These are phyloP conservation scores for Mythimna pallens DNA, from an alignment of 2,888 invertebrate species.

Conservation along the genomic window DNA sequence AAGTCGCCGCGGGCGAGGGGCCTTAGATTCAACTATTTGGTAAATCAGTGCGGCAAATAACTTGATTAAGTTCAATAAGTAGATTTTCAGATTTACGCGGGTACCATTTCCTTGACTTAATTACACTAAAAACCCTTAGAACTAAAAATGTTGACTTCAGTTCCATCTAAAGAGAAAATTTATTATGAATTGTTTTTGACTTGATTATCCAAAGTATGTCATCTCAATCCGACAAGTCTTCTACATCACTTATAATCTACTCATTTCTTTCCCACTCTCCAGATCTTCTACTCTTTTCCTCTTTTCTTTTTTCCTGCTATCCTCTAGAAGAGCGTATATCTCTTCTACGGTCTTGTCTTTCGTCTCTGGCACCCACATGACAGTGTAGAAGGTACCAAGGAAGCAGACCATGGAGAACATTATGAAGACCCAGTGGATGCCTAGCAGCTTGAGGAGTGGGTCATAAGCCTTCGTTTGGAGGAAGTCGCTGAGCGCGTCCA, in stretches of 20 bases:
- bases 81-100: too few relatives aligned
- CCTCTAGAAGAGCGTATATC: slow-evolving; percentile 83
- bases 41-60: too few relatives aligned
- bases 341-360: slow-evolving; percentile 84
- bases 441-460: slow-evolving; percentile 83
- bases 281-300: slow-evolving; percentile 78
- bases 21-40: too few relatives aligned
- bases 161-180: too few relatives aligned
- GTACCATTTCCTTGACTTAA: too few relatives aligned
- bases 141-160: too few relatives aligned
- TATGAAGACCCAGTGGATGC: slow-evolving; percentile 88
- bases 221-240: slow-evolving; percentile 47
- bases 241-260: slow-evolving; percentile 77
- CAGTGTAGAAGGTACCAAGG: slow-evolving; percentile 84
- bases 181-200: too few relatives aligned
- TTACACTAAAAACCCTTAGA: too few relatives aligned
- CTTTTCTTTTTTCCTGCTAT: slow-evolving; percentile 82
- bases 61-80: too few relatives aligned
- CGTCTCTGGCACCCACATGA: slow-evolving; percentile 87
- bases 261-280: slow-evolving; percentile 79
- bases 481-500: slow-evolving; percentile 86
- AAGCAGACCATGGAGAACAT: slow-evolving; percentile 86
- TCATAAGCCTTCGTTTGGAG: slow-evolving; percentile 87
- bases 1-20: too few relatives aligned
- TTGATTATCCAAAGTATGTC: background rate